Evolutionary conservation across 2,113 vertebrate species (phyloP), one percentile per base, ranked within the genome.

Genomic region (Jacana jacana): DNA sequence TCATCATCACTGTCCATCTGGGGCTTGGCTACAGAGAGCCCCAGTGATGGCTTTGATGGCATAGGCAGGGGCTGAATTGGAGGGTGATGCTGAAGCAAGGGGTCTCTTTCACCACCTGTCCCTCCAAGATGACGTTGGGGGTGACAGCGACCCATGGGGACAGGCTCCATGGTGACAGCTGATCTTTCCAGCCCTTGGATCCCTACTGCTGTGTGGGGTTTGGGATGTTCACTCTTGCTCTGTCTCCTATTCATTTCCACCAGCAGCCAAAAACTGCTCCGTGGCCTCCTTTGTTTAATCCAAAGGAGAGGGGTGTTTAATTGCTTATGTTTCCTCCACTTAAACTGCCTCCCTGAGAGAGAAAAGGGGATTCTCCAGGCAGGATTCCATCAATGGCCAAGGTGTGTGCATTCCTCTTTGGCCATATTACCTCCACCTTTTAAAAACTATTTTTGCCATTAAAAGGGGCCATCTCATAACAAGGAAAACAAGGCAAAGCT

Each of bases 121-220:
- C 55, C 46, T 70, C 20, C 13, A 13, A 33, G 33, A 30, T 0
- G 0, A 11, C 0, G 2, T 6, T 2, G 3, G 37, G 8, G 46
- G 46, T 17, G 19, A 46, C 17, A 46, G 46, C 8, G 46, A 46
- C 46, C 46, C 18, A 46, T 2, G 4, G 57, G 60, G 14, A 64
- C 35, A 73, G 24, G 11, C n/a, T 27, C 72, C 2, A 0, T 23
- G 46, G 24, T 18, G 42, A 58, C 0, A 2, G 39, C 37, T 68
- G 86, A 71, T 63, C 57, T 40, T 75, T 75, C 79, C 61, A 30
- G 44, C 46, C 27, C 79, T 54, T 1, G 1, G 37, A 44, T 13
- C 22, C 57, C 68, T n/a, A 18, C 24, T 1, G 0, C 66, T 5
- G 0, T 1, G 2, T 2, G 49, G 24, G 10, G 6, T 23, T 44